Percentiles rank a stretch among this genome's conserved stretches.
Evolutionary conservation across 1,140 invertebrate genomes (phyloP).

Genomic region (Dysdera silvatica): DNA sequence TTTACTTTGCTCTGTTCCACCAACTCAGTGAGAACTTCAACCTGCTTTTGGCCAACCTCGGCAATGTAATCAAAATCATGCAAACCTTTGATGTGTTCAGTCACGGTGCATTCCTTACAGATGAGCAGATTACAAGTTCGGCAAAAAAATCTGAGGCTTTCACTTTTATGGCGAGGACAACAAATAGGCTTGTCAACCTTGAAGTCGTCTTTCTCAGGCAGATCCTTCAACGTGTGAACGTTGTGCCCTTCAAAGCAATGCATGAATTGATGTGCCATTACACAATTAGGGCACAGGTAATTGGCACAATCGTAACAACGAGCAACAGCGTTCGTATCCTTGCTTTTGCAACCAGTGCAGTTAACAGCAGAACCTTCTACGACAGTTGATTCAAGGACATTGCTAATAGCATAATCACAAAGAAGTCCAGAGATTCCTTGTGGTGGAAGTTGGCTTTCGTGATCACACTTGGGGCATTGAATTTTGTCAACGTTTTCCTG

Average conservation of each 20-base stretch:
- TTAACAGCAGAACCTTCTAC: constrained; percentile 34
- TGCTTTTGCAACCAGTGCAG: constrained; percentile 80
- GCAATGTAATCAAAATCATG: constrained; percentile 77
- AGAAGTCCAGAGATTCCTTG: constrained; percentile 54
- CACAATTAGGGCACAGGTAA: constrained; percentile 90
- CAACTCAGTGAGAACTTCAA: constrained; percentile 69
- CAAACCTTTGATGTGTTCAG: constrained; percentile 83
- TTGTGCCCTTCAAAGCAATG: constrained; percentile 95
- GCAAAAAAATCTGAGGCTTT: constrained; percentile 83
- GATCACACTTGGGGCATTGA: constrained; percentile 69
- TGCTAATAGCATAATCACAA: constrained; percentile 58
- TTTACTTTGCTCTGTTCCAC: constrained; percentile 75
- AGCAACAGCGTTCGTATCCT: constrained; percentile 73
- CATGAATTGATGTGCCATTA: constrained; percentile 97
- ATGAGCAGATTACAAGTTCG: constrained; percentile 78
- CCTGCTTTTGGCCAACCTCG: constrained; percentile 69
- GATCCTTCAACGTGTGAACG: constrained; percentile 75
- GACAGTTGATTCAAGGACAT: constrained; percentile 44
- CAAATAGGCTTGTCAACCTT: constrained; percentile 62
- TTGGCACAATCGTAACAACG: constrained; percentile 89
- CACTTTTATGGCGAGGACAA: constrained; percentile 76
- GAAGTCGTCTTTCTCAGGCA: constrained; percentile 55
- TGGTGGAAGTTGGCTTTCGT: constrained; percentile 54
- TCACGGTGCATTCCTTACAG: constrained; percentile 85
- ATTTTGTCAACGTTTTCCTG: constrained; percentile 59